These are phyloP conservation scores for Hedya salicella DNA, from an alignment of 2,888 invertebrate genomes.

Conservation along the genomic window DNA sequence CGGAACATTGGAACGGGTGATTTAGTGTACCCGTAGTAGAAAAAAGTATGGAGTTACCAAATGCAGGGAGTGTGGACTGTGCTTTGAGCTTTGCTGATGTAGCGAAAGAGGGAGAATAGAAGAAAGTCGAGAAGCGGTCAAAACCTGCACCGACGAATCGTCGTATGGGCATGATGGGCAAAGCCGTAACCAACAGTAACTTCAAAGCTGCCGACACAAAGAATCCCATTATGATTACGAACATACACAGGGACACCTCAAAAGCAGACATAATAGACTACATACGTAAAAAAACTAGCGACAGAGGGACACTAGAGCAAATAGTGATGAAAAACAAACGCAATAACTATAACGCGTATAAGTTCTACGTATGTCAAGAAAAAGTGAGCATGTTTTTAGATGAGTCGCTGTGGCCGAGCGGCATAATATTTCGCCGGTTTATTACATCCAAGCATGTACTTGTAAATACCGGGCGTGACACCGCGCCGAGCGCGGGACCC, in stretches of 20 bases:
- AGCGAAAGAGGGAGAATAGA: background rate
- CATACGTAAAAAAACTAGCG: slow-evolving; percentile 9
- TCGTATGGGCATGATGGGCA: background rate
- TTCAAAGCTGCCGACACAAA: slow-evolving; percentile 15
- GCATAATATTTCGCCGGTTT: slow-evolving; percentile 18
- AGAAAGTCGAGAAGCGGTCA: background rate
- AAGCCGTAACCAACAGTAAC: background rate
- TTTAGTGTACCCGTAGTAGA: background rate
- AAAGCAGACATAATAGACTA: background rate
- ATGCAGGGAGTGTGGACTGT: too few relatives aligned
- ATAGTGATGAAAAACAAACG: slow-evolving; percentile 13
- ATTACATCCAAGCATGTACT: too few relatives aligned
- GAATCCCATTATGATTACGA: slow-evolving; percentile 7
- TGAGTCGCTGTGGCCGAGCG: slow-evolving; percentile 12
- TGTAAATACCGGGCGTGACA: too few relatives aligned
- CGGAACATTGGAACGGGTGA: too few relatives aligned
- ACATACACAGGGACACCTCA: slow-evolving; percentile 2
- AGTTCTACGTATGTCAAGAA: background rate
- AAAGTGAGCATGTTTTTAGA: slow-evolving; percentile 10
- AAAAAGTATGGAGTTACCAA: too few relatives aligned
- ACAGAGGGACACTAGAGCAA: background rate
- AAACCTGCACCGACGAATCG: background rate
- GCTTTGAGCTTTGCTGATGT: background rate
- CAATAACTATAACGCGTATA: slow-evolving; percentile 2
- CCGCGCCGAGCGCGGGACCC: too few relatives aligned